These are phyloP conservation scores for Calyptommatus sinebrachiatus DNA, from an alignment of 2,113 vertebrate genomes.

Conservation along the genomic window DNA sequence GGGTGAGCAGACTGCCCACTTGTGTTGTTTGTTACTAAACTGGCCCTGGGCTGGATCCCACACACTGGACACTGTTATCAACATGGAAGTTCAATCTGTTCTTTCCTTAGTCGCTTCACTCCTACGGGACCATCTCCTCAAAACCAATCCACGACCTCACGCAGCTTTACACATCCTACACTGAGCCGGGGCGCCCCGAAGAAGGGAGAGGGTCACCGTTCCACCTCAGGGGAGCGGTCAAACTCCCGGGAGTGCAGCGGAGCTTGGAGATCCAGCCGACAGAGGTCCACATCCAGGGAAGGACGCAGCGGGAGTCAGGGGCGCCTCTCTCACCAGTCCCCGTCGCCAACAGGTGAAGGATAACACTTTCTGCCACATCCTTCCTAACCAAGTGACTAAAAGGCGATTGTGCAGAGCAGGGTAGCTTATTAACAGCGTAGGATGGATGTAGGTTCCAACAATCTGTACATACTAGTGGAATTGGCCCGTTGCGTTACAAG, in stretches of 20 bases:
- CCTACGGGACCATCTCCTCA: constrained; percentile 41
- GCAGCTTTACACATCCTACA: neutral
- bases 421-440: too few relatives aligned
- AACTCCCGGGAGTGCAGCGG: constrained; percentile 70
- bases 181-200: constrained; percentile 31
- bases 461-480: too few relatives aligned
- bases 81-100: too few relatives aligned
- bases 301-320: constrained; percentile 67
- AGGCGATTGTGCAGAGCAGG: too few relatives aligned
- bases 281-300: constrained; percentile 67
- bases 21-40: too few relatives aligned
- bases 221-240: constrained; percentile 71
- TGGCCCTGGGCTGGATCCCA: neutral
- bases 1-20: constrained; percentile 70
- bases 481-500: too few relatives aligned
- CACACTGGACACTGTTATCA: neutral
- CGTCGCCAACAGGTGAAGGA: constrained; percentile 79
- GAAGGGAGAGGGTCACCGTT: constrained; percentile 64
- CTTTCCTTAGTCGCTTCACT: constrained; percentile 64
- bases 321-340: constrained; percentile 66
- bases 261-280: constrained; percentile 48
- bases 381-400: neutral
- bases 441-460: too few relatives aligned
- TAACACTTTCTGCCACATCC: rapidly evolving
- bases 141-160: constrained; percentile 34